Evolutionary conservation across 1,140 invertebrate genomes (phyloP), one percentile per base, ranked within the genome.

Genomic region (Pomacea maculata): DNA sequence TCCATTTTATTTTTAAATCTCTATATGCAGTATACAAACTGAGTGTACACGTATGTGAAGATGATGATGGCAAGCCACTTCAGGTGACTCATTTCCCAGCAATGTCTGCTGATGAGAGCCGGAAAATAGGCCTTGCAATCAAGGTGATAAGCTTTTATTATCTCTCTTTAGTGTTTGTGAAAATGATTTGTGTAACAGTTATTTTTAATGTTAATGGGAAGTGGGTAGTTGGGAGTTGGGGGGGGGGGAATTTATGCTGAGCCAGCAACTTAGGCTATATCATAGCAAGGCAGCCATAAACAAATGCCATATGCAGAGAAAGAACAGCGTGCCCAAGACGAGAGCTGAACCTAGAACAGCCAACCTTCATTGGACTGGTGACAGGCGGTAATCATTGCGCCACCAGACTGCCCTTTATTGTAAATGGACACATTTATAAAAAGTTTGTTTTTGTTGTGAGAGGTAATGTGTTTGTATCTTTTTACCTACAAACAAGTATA

Each of bases 41-140:
- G 64, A 96, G 95, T 25, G 94, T 98, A 12, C 96, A 98, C 90
- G 96, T 97, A 17, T 96, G 98, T 92, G 93, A 95, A 64, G 94
- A 94, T 83, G 95, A 97, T 91, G 94, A 95, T 15, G 95, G 95
- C 0, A 94, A 95, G 74, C 95, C 96, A 5, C 92, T 99, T 54
- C 94, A 95, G 73, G 95, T 98, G 21, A 93, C 95, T 73, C 97
- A 99, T 91, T 94, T 96, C 61, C 97, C 97, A 4, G 95, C 96
- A 9, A 92, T 99, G 83, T 94, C 95, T 73, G 94, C 93, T 67
- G 95, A 94, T 83, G 94, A 94, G 85, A 88, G 87, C 74, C 79
- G 87, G 10, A 87, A 89, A 82, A 89, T 92, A 19, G 90, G 91
- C n/a, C 86, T 91, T 21, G 90, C 90, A 19, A 91, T 93, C 34